Evolutionary conservation across 2,888 invertebrate species (phyloP).

Genomic region (Digitonthophagus gazella): DNA sequence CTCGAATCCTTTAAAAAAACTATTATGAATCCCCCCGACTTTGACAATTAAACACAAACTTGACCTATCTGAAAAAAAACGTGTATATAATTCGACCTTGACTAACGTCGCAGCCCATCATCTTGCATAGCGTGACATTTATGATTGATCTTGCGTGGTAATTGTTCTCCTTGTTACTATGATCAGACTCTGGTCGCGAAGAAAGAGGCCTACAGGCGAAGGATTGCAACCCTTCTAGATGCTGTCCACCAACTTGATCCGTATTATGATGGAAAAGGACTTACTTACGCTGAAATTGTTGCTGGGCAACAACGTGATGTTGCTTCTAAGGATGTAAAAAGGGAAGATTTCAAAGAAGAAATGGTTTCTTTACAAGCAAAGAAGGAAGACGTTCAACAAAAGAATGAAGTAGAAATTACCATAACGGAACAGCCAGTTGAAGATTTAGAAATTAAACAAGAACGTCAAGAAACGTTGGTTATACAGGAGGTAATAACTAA

Average conservation of each 20-base stretch:
- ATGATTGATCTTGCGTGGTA: slow-evolving; percentile 31
- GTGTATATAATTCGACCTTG: slow-evolving; percentile 26
- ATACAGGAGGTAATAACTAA: neutral
- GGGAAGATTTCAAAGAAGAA: neutral
- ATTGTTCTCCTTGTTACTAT: slow-evolving; percentile 40
- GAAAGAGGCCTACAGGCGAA: slow-evolving; percentile 66
- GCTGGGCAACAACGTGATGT: slow-evolving; percentile 52
- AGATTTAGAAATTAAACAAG: slow-evolving; percentile 3
- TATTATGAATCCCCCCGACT: slow-evolving; percentile 20
- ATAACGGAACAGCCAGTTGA: slow-evolving; percentile 16
- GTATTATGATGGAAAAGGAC: slow-evolving; percentile 57
- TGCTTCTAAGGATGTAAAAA: slow-evolving; percentile 1
- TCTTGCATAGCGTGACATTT: slow-evolving; percentile 41
- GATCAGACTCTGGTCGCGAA: slow-evolving; percentile 63
- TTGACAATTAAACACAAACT: slow-evolving; percentile 31
- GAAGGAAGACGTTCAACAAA: neutral
- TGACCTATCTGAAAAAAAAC: slow-evolving; percentile 28
- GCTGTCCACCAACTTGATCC: slow-evolving; percentile 76
- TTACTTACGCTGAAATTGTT: slow-evolving; percentile 69
- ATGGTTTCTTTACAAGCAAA: slow-evolving; percentile 8
- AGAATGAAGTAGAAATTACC: neutral
- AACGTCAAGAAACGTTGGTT: neutral
- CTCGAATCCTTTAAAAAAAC: slow-evolving; percentile 17
- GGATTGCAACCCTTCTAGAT: slow-evolving; percentile 69
- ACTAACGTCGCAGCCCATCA: slow-evolving; percentile 49